Conservation (phyloP, 2,113 vertebrate species). For the Chionis minor region DNA sequence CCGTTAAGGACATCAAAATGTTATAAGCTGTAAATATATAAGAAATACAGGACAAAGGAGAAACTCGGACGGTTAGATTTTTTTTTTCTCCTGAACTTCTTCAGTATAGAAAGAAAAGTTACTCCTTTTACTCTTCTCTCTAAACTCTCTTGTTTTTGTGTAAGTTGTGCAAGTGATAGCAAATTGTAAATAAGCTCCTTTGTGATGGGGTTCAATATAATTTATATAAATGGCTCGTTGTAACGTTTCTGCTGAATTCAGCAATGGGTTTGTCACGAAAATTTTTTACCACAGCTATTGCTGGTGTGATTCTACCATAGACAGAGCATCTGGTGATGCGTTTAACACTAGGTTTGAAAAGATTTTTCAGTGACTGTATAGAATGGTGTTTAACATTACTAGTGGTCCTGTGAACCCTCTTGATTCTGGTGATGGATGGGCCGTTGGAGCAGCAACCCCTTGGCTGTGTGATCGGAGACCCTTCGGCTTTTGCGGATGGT, state of each 20-base stretch:
- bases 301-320: not conserved
- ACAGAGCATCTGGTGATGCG: not conserved
- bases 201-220: not conserved
- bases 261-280: not conserved
- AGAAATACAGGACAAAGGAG: not conserved
- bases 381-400: not conserved
- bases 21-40: not conserved
- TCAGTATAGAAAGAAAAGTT: not conserved
- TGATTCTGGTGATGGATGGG: not conserved
- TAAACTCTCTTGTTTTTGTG: not conserved
- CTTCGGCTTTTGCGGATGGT: fast-evolving
- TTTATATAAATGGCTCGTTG: not conserved
- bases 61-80: not conserved
- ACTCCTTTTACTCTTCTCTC: not conserved
- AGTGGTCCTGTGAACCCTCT: not conserved
- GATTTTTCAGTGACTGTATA: not conserved
- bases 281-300: not conserved
- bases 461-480: not conserved
- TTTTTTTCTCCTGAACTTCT: not conserved
- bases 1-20: not conserved
- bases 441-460: not conserved
- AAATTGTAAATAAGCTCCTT: not conserved
- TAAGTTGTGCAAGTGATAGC: not conserved
- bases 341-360: not conserved
- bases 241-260: not conserved